A percentile compares a stretch with the other conserved stretches of the same genome.
These are phyloP conservation scores for Agonopterix subpropinquella DNA, from an alignment of 2,888 invertebrate species.

Conservation along the genomic window DNA sequence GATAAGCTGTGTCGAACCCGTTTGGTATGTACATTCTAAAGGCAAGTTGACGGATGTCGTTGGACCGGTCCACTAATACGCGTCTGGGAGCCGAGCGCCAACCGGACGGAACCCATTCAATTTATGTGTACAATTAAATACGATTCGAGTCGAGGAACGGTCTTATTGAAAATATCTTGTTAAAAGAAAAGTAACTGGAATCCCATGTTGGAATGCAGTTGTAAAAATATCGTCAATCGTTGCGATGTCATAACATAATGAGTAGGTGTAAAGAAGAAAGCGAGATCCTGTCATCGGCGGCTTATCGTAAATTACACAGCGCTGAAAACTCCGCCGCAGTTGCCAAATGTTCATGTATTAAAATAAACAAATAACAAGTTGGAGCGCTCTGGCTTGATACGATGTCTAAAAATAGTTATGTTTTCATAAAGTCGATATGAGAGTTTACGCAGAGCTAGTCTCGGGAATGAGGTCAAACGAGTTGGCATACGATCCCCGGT, in stretches of 20 bases:
- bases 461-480: slow-evolving; percentile 67
- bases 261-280: slow-evolving; percentile 10
- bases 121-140: slow-evolving; percentile 32
- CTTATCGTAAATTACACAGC: slow-evolving; percentile 36
- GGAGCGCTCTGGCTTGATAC: slow-evolving; percentile 41
- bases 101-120: slow-evolving; percentile 31
- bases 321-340: slow-evolving; percentile 31
- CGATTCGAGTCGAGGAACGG: background rate
- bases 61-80: slow-evolving; percentile 23
- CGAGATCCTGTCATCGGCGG: slow-evolving; percentile 30
- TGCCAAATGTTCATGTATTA: slow-evolving; percentile 59
- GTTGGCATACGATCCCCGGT: slow-evolving; percentile 58
- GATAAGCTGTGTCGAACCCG: slow-evolving; percentile 26
- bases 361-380: slow-evolving; percentile 63
- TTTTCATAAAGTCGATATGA: slow-evolving; percentile 68
- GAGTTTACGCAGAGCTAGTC: slow-evolving; percentile 66
- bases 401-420: slow-evolving; percentile 62
- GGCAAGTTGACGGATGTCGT: slow-evolving; percentile 34
- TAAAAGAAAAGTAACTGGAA: slow-evolving; percentile 27
- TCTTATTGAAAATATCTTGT: slow-evolving; percentile 18
- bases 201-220: slow-evolving; percentile 3
- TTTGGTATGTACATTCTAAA: slow-evolving; percentile 20
- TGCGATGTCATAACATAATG: too few relatives aligned
- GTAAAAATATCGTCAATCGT: background rate
- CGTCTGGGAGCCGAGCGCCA: slow-evolving; percentile 13